Percentiles rank a stretch among this genome's conserved stretches.
Conservation (phyloP, 2,113 vertebrate species). For the Peromyscus leucopus region DNA sequence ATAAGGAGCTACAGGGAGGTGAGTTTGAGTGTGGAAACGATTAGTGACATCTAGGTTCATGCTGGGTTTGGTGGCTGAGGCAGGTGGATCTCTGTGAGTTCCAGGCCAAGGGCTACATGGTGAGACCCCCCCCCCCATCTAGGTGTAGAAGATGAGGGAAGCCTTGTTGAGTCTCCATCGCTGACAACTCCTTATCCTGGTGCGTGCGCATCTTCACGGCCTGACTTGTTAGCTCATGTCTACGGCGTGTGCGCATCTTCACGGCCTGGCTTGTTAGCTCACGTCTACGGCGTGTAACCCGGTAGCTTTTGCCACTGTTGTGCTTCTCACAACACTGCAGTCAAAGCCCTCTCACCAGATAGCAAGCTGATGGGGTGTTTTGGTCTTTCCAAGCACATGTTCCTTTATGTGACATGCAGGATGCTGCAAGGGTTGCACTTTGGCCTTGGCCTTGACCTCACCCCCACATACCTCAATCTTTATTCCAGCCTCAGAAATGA, state of each 20-base stretch:
- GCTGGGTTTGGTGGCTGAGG: background rate
- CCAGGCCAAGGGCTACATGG: background rate
- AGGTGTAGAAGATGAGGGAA: background rate
- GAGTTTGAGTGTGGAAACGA: background rate
- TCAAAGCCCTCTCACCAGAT: background rate
- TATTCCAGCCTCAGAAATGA: background rate
- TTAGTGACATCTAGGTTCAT: background rate
- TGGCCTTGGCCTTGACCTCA: background rate
- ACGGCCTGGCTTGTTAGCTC: too few species aligned
- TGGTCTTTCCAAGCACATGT: background rate
- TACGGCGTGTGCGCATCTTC: background rate
- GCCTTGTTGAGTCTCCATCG: background rate
- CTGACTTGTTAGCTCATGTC: too few species aligned
- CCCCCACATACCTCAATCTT: background rate
- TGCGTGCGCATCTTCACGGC: too few species aligned
- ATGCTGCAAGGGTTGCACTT: background rate
- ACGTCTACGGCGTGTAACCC: too few species aligned
- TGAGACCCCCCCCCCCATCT: too few species aligned
- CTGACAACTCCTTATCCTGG: background rate
- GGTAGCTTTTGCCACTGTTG: background rate
- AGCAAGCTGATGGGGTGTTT: background rate
- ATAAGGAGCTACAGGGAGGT: background rate
- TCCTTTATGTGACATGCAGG: background rate
- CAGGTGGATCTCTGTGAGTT: background rate
- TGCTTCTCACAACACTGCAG: background rate